Evolutionary conservation across 2,797 vertebrate genomes (phyloP), one percentile per base, ranked within the genome.

Genomic region (Squalus acanthias): DNA sequence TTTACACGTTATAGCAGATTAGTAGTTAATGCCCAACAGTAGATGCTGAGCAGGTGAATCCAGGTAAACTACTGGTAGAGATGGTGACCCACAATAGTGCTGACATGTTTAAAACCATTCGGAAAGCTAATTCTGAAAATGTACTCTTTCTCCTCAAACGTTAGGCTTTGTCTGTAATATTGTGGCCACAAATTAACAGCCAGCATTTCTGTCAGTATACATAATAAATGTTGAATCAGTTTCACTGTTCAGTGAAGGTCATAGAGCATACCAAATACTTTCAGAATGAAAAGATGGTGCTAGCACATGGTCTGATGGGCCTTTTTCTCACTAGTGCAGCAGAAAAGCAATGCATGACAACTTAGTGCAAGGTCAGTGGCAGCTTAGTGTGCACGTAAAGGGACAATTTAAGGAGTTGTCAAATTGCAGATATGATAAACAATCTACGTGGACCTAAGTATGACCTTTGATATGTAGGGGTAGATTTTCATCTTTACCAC

Each of bases 181-280:
- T 94, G 46, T 76, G 46, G 94, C 50, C 12, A 76, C 67, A 95
- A 95, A 95, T 95, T 53, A 95, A 60, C 65, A 95, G 13, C 53
- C 13, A 76, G 53, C 12, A 76, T 76, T 53, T 95, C 57, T 95
- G 46, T 72, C 46, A 63, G 63, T 95, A 70, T 46, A 67, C n/a
- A 95, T 50, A 70, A 46, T 70, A 72, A 76, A 76, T 22, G 70
- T 60, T 95, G 70, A 76, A 95, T 95, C 53, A 60, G 17, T 65
- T 29, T 95, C 46, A 95, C 29, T 57, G 29, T n/a, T 95, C 29
- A 76, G 4, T 72, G 70, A 95, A 95, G 26, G 70, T 60, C 94
- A 95, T n/a, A 22, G 26, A 95, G 50, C 24, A 60, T 76, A 39
- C n/a, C 67, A 69, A 72, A 33, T 72, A 22, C n/a, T 94, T 72